phyloP scores from a whole-genome alignment of 2,113 vertebrate genomes.

The Pomatostomus ruficeps region DNA sequence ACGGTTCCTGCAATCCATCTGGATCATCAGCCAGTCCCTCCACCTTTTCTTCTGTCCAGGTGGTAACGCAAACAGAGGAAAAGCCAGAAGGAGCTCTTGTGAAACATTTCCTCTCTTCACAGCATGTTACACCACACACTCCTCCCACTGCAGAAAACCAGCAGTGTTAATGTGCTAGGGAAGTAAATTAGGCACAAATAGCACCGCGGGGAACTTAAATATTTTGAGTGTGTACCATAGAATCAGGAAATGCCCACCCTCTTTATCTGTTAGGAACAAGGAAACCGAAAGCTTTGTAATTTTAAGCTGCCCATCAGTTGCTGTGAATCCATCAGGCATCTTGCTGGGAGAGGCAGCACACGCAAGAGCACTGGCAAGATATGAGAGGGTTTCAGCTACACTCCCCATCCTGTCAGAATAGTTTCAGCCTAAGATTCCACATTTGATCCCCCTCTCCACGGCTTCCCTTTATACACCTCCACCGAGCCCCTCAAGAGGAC shows the following conservation, averaged over 20 bases:
- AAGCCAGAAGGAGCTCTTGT: slow-evolving; percentile 73
- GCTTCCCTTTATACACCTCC: background rate
- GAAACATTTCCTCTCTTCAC: slow-evolving; percentile 74
- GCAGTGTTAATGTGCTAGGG: slow-evolving; percentile 17
- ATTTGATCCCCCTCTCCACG: background rate
- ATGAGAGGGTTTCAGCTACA: background rate
- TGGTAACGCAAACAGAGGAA: slow-evolving; percentile 77
- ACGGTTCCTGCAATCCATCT: background rate
- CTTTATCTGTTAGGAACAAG: slow-evolving; percentile 17
- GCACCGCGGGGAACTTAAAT: slow-evolving; percentile 30
- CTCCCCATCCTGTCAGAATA: background rate
- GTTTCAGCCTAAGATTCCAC: background rate
- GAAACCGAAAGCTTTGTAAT: slow-evolving; percentile 31
- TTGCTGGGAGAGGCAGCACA: background rate
- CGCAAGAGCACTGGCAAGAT: background rate
- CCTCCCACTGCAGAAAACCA: slow-evolving; percentile 21
- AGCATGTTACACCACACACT: slow-evolving; percentile 38
- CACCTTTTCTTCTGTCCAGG: slow-evolving; percentile 73
- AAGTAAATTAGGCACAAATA: slow-evolving; percentile 47
- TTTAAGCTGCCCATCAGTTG: slow-evolving; percentile 1
- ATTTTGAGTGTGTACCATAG: background rate
- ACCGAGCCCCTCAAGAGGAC: background rate
- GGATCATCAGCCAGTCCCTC: background rate
- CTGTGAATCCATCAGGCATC: slow-evolving; percentile 2
- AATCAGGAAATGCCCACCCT: slow-evolving; percentile 52